Base-by-base conservation (phyloP, 1,140 invertebrate genomes). In the Drosophila pectinifera region DNA sequence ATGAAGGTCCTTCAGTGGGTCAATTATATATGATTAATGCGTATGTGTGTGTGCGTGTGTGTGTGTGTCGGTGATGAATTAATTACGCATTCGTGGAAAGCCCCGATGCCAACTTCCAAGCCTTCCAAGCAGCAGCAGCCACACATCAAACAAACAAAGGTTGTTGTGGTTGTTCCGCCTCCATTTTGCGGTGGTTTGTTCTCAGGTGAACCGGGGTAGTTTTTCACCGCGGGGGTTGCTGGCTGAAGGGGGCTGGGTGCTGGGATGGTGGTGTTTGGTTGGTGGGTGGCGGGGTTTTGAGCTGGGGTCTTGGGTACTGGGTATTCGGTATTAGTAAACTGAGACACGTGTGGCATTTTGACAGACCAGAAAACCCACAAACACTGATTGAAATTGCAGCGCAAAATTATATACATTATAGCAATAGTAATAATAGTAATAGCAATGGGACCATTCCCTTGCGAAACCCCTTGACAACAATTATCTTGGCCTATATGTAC, bases 1-100 rank as follows among this genome's bases (percentile, higher is more conserved):
- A 70, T 70, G 67, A 70, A 65, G 64, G 67, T 70, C 67, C 67
- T 70, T 70, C 10, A 45, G 42, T 56, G 65, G 67, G 49, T 70
- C 39, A 70, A 42, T 43, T 74, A 64, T 45, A 38, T 49, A 57
- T 62, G 56, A 42, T 57, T 53, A 43, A 34, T 59, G 56, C 20
- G 10, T 22, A 11, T 34, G 14, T 34, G 26, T 20, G 48, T 26
- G 14, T 39, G 26, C 43, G 11, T 39, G 22, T 53, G 18, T 55
- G 34, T 39, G 49, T 51, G 31, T 28, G 36, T 43, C 26, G 24
- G 67, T 36, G n/a, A 49, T 72, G 65, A 72, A 48, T 72, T 70
- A 70, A 69, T 73, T 58, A 73, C 36, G 53, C 38, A 42, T 58
- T 49, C 54, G 31, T 58, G 45, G 54, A 73, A 72, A 58, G 11